phyloP scores from a whole-genome alignment of 2,797 vertebrate species.

The Petrocephalus schoutedeni region DNA sequence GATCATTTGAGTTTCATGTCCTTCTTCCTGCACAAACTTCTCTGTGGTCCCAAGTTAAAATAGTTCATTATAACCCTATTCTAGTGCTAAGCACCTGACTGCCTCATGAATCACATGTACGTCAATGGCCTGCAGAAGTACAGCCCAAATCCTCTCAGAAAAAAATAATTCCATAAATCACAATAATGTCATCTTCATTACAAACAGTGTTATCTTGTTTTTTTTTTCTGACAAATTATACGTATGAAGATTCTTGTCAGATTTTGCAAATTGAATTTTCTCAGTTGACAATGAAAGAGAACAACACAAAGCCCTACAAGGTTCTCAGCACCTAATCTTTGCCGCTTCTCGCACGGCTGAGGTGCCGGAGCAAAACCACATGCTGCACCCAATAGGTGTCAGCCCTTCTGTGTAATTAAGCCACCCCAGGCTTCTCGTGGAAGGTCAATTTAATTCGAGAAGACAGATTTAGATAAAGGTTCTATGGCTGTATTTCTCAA shows the following conservation, averaged over 20 bases:
- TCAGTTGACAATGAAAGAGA: neutral
- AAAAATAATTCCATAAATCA: conserved; percentile 8
- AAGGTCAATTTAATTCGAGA: conserved; percentile 1
- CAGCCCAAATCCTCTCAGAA: neutral
- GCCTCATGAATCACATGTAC: neutral
- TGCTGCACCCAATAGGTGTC: neutral
- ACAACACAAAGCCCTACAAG: neutral
- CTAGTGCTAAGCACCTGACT: neutral
- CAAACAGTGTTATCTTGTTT: neutral
- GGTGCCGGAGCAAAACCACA: neutral
- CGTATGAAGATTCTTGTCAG: conserved; percentile 5
- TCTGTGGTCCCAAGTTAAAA: neutral
- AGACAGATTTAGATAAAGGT: neutral
- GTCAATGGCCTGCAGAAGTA: neutral
- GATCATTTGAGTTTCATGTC: neutral
- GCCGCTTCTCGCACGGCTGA: neutral
- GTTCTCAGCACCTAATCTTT: neutral
- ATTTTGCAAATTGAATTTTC: conserved; percentile 12
- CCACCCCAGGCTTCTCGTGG: neutral
- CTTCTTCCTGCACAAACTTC: neutral
- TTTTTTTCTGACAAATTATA: conserved; percentile 1
- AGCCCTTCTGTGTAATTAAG: neutral
- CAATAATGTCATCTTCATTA: neutral
- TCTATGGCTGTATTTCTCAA: neutral
- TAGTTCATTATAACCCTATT: neutral